Evolutionary conservation across 92 coral and sea anemone species (phyloP).

Genomic region (Metridium senile): DNA sequence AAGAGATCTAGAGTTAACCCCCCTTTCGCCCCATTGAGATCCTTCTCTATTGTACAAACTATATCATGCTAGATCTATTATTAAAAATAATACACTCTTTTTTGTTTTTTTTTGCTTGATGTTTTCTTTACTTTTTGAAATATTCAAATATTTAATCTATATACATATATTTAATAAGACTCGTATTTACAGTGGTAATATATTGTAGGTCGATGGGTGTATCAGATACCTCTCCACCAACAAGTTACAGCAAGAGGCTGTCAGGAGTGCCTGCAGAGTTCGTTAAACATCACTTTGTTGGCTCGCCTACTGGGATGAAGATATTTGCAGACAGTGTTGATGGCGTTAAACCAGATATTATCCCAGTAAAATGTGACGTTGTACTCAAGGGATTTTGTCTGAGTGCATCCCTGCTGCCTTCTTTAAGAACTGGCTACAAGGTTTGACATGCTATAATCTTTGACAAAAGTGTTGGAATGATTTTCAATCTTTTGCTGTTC

Average conservation of each 20-base stretch:
- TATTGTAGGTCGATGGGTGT: conserved; percentile 73
- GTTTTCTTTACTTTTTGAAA: no score
- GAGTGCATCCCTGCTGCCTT: conserved; percentile 93
- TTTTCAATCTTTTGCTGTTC: no score
- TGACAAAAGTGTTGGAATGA: no score
- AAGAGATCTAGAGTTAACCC: no score
- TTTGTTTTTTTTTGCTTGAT: no score
- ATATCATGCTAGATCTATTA: no score
- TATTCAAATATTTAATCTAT: no score
- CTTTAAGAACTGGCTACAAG: conserved; percentile 92
- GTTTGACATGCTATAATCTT: conserved; percentile 39
- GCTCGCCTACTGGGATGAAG: conserved; percentile 66
- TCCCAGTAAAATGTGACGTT: conserved; percentile 63
- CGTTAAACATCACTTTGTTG: conserved; percentile 57
- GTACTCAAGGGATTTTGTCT: conserved; percentile 85
- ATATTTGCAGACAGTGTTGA: conserved; percentile 68
- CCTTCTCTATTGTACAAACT: no score
- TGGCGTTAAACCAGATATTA: conserved; percentile 45
- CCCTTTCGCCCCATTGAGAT: no score
- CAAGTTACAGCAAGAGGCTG: conserved; percentile 51
- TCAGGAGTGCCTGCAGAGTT: conserved; percentile 73
- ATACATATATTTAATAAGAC: no score
- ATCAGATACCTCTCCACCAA: conserved; percentile 48
- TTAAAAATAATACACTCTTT: no score
- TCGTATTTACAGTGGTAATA: no score